phyloP scores from a whole-genome alignment of 2,888 invertebrate species.

The Incurvaria masculella region DNA sequence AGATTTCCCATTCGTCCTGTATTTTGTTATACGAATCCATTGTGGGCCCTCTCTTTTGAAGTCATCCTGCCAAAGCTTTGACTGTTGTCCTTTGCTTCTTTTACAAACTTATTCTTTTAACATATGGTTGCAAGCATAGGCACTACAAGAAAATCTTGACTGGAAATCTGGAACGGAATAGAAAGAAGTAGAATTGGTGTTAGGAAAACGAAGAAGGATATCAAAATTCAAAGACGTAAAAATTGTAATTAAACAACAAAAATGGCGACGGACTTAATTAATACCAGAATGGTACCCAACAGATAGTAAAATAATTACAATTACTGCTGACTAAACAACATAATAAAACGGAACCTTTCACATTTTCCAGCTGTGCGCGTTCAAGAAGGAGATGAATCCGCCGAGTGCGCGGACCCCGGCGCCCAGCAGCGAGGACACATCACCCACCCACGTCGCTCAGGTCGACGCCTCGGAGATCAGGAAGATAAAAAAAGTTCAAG shows the following conservation, averaged over 20 bases:
- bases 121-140: no score
- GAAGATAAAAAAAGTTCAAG: slow-evolving; percentile 80
- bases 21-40: no score
- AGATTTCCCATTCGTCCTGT: no score
- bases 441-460: slow-evolving; percentile 38
- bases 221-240: not conserved
- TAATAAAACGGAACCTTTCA: slow-evolving; percentile 14
- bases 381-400: slow-evolving; percentile 77
- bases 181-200: no score
- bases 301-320: not conserved
- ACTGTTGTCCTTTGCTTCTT: no score
- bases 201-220: no score
- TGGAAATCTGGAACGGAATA: no score
- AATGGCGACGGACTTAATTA: not conserved
- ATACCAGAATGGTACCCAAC: not conserved
- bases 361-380: slow-evolving; percentile 64
- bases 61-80: no score
- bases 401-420: slow-evolving; percentile 34
- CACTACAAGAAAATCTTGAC: no score
- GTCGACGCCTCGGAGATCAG: slow-evolving; percentile 64
- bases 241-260: not conserved
- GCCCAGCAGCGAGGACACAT: slow-evolving; percentile 29
- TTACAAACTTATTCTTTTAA: no score
- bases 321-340: not conserved
- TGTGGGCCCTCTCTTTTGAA: no score